Evolutionary conservation across 2,888 invertebrate species (phyloP).

Genomic region (Cantharis lateralis): DNA sequence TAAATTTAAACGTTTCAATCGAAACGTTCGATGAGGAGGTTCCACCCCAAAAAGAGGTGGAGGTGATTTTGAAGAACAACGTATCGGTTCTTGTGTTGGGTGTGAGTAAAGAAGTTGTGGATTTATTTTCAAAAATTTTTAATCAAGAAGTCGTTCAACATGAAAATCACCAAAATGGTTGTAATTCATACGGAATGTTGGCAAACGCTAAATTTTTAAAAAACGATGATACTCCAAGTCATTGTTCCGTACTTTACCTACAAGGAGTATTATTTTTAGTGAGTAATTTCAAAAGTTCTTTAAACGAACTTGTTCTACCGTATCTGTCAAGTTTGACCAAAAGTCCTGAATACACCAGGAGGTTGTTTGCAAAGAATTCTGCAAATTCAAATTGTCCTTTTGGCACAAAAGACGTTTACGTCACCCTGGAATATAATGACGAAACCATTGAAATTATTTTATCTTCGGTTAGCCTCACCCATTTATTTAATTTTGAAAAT

Average conservation of each 20-base stretch:
- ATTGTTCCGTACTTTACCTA: slow-evolving; percentile 24
- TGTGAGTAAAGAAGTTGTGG: not conserved
- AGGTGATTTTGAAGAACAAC: not conserved
- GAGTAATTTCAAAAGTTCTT: slow-evolving; percentile 1
- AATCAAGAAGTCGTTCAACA: not conserved
- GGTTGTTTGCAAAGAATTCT: not conserved
- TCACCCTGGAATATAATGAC: not conserved
- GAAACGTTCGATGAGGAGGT: not conserved
- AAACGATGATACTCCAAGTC: not conserved
- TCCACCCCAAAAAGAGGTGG: not conserved
- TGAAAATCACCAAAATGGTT: not conserved
- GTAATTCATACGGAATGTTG: not conserved
- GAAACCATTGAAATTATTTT: not conserved
- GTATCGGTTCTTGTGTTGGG: not conserved
- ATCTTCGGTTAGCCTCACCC: not conserved
- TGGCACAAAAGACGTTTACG: not conserved
- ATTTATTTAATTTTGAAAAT: not conserved
- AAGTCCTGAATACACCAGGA: not conserved
- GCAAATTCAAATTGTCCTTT: not conserved
- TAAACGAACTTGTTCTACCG: slow-evolving; percentile 1
- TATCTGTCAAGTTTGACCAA: slow-evolving; percentile 1
- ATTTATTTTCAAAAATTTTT: not conserved
- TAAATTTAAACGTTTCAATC: not conserved
- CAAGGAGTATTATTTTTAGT: slow-evolving; percentile 24
- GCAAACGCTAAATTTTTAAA: slow-evolving; percentile 10